phyloP scores from a whole-genome alignment of 2,888 invertebrate species.

The Callyntrura guangdongensis region DNA sequence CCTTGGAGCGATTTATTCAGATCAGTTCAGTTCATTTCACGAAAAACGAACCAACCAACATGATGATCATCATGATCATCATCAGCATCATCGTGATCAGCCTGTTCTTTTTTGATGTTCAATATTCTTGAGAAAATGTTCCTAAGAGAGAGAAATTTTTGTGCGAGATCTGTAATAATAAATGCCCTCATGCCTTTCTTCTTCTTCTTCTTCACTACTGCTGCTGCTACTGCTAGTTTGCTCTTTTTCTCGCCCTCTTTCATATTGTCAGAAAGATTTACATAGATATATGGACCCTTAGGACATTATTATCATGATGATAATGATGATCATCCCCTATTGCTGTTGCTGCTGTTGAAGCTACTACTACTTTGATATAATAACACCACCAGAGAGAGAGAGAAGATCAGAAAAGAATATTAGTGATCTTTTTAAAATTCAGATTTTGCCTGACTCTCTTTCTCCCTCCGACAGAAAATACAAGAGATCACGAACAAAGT shows the following conservation, averaged over 20 bases:
- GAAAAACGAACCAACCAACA: too few relatives aligned
- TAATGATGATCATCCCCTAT: conserved; percentile 10
- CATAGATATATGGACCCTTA: conserved; percentile 76
- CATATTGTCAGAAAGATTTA: conserved; percentile 64
- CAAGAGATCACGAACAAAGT: conserved; percentile 65
- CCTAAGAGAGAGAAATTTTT: not conserved
- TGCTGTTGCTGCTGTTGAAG: too few relatives aligned
- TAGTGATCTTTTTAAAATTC: not conserved
- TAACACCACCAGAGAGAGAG: not conserved
- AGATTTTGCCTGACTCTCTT: not conserved
- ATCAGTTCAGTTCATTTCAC: conserved; percentile 38
- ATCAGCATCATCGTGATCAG: too few relatives aligned
- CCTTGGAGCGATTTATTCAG: conserved; percentile 77
- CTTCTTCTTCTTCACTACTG: too few relatives aligned
- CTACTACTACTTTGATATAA: too few relatives aligned
- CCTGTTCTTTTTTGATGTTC: too few relatives aligned
- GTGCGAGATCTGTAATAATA: conserved; percentile 57
- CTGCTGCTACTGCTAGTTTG: too few relatives aligned
- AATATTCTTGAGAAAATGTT: conserved; percentile 55
- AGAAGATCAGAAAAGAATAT: not conserved
- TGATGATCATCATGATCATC: too few relatives aligned
- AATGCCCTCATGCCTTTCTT: conserved; percentile 77
- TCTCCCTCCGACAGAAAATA: conserved; percentile 23
- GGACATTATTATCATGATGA: conserved; percentile 66
- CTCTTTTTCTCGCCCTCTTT: conserved; percentile 35